Base-by-base conservation (phyloP, 1,140 invertebrate genomes). In the Telenomus remus region DNA sequence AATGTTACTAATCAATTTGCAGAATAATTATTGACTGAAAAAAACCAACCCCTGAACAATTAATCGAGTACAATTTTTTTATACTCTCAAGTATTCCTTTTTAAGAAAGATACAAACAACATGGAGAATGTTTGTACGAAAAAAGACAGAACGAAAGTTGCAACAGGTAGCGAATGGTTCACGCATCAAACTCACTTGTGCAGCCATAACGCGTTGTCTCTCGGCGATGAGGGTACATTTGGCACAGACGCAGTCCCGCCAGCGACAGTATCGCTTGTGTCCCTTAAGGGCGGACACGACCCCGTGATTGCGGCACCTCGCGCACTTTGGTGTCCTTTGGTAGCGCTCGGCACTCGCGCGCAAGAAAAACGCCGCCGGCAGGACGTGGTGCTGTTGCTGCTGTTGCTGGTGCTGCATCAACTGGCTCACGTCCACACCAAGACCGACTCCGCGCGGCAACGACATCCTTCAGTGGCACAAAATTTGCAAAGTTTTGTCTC, bases 171-270 rank as follows among this genome's bases (percentile, higher is more conserved):
- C 51, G 50, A 19, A 47, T 11, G 8, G 12, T 60, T 61, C 74
- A 53, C 63, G 76, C 76, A 73, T 76, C 72, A 61, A 76, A 63
- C 82, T 87, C 85, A 93, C 92, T 91, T 96, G 95, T 54, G 97
- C 97, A 16, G 98, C 98, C 98, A 99, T 99, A n/a, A 99, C 97
- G 11, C 97, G 90, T 86, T 99, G 98, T 78, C 98, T 90, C 89
- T 99, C 98, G 0, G 97, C 97, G 55, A 99, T 99, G n/a, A 99
- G 91, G 0, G 97, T 98, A 89, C 98, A 99, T 90, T 99, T 99
- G 43, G 97, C 96, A 89, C 98, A 98, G 50, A 95, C 93, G 89
- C 97, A 98, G 85, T 98, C 97, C 59, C 96, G 90, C 96, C 96
- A 98, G 50, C 96, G 91, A 86, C 97, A 99, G 87, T 97, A 99